A percentile compares a stretch with the other conserved stretches of the same genome.
These are phyloP conservation scores for Nerophis lumbriciformis DNA, from an alignment of 2,113 vertebrate species.

Conservation along the genomic window DNA sequence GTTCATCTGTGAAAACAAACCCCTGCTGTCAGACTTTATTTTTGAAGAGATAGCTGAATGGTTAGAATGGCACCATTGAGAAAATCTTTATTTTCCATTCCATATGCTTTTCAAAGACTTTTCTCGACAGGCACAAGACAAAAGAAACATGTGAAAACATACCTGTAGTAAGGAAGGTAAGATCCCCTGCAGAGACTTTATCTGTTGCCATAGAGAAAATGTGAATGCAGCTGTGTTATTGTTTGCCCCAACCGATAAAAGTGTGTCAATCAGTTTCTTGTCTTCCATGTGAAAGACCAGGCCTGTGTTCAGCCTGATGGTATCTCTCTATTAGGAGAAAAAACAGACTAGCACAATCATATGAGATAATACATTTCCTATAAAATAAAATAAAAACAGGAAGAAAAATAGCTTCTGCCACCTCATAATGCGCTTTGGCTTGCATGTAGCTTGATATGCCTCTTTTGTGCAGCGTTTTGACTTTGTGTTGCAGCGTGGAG, in stretches of 20 bases:
- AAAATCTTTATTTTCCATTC: not conserved
- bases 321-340: slow-evolving; percentile 50
- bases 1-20: slow-evolving; percentile 78
- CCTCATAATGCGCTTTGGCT: slow-evolving; percentile 67
- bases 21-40: slow-evolving; percentile 52
- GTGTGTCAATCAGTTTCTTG: slow-evolving; percentile 43
- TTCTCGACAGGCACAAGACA: not conserved
- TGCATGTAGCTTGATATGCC: slow-evolving; percentile 63
- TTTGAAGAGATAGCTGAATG: slow-evolving; percentile 2
- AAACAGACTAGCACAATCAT: not conserved
- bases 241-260: slow-evolving; percentile 50
- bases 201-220: slow-evolving; percentile 66
- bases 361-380: not conserved
- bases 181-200: slow-evolving; percentile 53
- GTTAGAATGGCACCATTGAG: not conserved
- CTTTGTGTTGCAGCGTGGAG: slow-evolving; percentile 63
- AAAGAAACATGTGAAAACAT: slow-evolving; percentile 4
- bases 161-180: slow-evolving; percentile 69
- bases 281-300: slow-evolving; percentile 53
- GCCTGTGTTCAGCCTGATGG: slow-evolving; percentile 38
- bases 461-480: slow-evolving; percentile 49
- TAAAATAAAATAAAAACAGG: not conserved
- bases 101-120: not conserved
- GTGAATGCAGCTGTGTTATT: slow-evolving; percentile 34
- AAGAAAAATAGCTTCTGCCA: slow-evolving; percentile 22